A percentile compares a stretch with the other conserved stretches of the same genome.
phyloP scores from a whole-genome alignment of 2,888 invertebrate genomes.

The Therioaphis trifolii region DNA sequence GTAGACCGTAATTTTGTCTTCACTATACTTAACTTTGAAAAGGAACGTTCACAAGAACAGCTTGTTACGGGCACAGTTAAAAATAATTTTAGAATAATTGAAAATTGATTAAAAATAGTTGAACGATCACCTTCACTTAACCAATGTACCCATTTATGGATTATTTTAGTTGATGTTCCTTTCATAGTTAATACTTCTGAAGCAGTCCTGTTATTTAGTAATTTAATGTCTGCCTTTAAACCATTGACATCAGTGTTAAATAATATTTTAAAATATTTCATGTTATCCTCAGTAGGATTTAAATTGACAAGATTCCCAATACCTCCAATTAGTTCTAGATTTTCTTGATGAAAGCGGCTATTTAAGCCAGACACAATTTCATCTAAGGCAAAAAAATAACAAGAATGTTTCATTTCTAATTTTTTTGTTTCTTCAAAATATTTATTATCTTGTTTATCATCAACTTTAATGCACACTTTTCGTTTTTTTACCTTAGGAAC shows the following conservation, averaged over 20 bases:
- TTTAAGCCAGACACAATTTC: slow-evolving; percentile 3
- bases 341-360: neutral
- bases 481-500: neutral
- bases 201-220: neutral
- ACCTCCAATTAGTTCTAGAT: neutral
- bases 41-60: slow-evolving; percentile 4
- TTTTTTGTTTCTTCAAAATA: slow-evolving; percentile 9
- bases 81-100: neutral
- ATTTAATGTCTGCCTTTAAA: too few species aligned
- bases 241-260: too few species aligned
- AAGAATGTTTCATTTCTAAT: neutral
- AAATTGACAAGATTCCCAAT: neutral
- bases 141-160: neutral
- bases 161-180: neutral
- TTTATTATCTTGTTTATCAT: neutral
- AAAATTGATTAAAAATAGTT: neutral
- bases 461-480: neutral
- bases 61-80: neutral
- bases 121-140: too few species aligned
- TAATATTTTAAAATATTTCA: slow-evolving; percentile 11
- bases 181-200: slow-evolving; percentile 1
- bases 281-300: slow-evolving; percentile 13
- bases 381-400: neutral
- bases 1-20: neutral
- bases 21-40: too few species aligned